Conservation (phyloP, 2,797 vertebrate species). For the Hirundo rustica region DNA sequence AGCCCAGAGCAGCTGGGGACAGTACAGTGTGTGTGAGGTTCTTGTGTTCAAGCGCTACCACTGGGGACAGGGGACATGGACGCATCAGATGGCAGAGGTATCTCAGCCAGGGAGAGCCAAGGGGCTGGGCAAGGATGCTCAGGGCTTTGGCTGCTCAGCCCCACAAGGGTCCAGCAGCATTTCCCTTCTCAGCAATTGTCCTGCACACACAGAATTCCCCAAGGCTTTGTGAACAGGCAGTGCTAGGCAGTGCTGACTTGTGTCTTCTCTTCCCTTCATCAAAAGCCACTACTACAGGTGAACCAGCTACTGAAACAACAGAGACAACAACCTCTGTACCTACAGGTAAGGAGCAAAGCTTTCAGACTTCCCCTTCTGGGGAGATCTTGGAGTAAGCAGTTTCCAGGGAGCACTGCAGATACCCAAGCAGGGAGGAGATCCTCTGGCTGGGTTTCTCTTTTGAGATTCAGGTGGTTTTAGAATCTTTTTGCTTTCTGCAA, state of each 20-base stretch:
- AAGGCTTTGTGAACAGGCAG: neutral
- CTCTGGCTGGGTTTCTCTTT: too few species aligned
- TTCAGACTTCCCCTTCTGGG: too few species aligned
- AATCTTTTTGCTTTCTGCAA: too few species aligned
- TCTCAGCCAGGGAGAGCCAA: rapidly evolving
- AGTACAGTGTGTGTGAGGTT: too few species aligned
- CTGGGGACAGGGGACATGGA: rapidly evolving
- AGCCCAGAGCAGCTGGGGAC: neutral
- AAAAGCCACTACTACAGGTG: rapidly evolving
- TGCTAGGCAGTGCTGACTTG: neutral
- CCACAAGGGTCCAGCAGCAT: rapidly evolving
- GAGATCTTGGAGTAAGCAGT: rapidly evolving
- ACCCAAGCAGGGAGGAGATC: neutral
- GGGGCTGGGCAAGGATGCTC: too few species aligned
- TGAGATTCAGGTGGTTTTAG: too few species aligned
- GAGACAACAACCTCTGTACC: rapidly evolving
- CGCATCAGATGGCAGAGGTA: rapidly evolving
- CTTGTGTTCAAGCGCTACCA: rapidly evolving
- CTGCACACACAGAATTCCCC: too few species aligned
- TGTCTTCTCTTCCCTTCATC: neutral
- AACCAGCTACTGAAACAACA: rapidly evolving
- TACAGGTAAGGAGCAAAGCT: neutral
- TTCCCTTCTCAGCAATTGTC: rapidly evolving
- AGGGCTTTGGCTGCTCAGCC: rapidly evolving
- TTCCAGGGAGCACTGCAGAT: neutral